These are phyloP conservation scores for Loxodonta africana DNA, from an alignment of 2,113 vertebrate genomes.

Conservation along the genomic window DNA sequence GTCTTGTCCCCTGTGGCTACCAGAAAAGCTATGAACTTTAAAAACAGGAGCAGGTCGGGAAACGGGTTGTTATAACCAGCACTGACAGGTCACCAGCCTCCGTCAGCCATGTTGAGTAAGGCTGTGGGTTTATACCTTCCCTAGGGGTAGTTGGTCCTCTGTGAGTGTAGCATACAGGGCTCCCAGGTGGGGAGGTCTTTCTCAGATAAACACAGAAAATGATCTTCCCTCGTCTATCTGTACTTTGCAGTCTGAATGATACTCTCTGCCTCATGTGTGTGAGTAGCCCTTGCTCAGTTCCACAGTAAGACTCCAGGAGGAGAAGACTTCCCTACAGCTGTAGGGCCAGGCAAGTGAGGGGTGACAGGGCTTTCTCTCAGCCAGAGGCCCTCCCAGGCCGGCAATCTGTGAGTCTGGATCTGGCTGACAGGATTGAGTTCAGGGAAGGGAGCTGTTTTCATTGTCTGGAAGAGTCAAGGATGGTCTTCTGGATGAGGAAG, in stretches of 20 bases:
- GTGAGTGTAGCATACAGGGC: background rate
- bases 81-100: background rate
- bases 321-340: background rate
- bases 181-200: background rate
- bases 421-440: background rate
- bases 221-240: background rate
- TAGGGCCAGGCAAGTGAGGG: too few relatives aligned
- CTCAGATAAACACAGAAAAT: background rate
- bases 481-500: background rate
- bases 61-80: background rate
- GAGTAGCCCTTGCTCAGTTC: background rate
- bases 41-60: constrained; percentile 45
- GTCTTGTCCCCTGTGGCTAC: background rate
- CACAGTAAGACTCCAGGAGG: background rate
- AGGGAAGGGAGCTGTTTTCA: background rate
- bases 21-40: background rate
- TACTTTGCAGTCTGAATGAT: background rate
- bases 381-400: background rate
- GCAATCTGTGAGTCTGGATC: background rate
- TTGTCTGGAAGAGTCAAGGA: background rate
- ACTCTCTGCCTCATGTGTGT: background rate
- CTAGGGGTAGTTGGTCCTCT: background rate
- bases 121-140: background rate
- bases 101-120: background rate
- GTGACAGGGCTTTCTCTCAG: background rate